Evolutionary conservation across 2,797 vertebrate species (phyloP).

Genomic region (Acanthurus tractus): DNA sequence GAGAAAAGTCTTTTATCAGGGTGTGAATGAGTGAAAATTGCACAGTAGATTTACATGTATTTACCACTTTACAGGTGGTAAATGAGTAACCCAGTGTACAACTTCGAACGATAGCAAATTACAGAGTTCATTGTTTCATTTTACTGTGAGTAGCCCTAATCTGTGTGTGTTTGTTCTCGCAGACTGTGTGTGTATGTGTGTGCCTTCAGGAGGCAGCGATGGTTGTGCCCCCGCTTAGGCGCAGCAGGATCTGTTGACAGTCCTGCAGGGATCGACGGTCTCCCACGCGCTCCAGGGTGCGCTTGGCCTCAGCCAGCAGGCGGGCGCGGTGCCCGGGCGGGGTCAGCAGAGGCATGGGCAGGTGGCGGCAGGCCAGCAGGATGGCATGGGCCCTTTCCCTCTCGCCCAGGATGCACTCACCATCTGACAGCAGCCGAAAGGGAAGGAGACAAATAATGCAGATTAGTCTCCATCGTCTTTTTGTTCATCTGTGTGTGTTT

Average conservation of each 20-base stretch:
- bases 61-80: too few relatives aligned
- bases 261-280: constrained; percentile 94
- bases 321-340: constrained; percentile 93
- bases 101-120: not conserved
- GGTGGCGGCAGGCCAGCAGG: constrained; percentile 94
- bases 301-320: constrained; percentile 95
- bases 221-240: constrained; percentile 93
- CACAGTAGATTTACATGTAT: not conserved
- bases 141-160: constrained; percentile 36
- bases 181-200: constrained; percentile 5
- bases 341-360: constrained; percentile 94
- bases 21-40: not conserved
- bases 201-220: constrained; percentile 91
- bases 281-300: constrained; percentile 95
- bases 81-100: constrained; percentile 18
- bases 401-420: constrained; percentile 86
- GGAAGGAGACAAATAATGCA: not conserved
- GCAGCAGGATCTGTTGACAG: constrained; percentile 96
- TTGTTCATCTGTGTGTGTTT: not conserved
- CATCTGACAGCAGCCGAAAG: constrained; percentile 61
- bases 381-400: constrained; percentile 95
- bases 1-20: not conserved
- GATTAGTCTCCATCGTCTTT: constrained; percentile 1
- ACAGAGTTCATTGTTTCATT: not conserved
- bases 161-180: constrained; percentile 10